phyloP scores from a whole-genome alignment of 2,888 invertebrate species.

The Zonitis immaculata region DNA sequence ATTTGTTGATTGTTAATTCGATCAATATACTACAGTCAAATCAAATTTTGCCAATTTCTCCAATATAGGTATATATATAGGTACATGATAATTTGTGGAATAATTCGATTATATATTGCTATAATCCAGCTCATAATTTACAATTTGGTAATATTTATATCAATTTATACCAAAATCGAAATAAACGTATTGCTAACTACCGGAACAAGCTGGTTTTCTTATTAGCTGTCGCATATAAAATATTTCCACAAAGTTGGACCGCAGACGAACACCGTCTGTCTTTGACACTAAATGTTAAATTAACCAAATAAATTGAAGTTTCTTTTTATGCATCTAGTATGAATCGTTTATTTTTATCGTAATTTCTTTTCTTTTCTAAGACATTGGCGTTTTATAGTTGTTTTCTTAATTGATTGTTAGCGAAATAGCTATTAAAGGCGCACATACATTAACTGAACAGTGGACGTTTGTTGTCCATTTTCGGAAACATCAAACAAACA shows the following conservation, averaged over 20 bases:
- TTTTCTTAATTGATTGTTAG: neutral
- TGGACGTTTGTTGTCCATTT: no score
- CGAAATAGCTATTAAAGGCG: neutral
- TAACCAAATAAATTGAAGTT: slow-evolving; percentile 44
- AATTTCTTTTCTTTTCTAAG: neutral
- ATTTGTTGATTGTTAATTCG: no score
- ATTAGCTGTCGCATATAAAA: slow-evolving; percentile 39
- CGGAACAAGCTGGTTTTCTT: slow-evolving; percentile 30
- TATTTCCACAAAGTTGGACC: slow-evolving; percentile 40
- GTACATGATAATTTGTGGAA: no score
- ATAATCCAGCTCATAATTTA: neutral
- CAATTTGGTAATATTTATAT: slow-evolving; percentile 8
- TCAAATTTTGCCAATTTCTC: no score
- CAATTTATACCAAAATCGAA: slow-evolving; percentile 31
- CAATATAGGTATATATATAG: no score
- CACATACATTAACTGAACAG: no score
- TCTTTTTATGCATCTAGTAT: slow-evolving; percentile 42
- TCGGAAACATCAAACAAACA: no score
- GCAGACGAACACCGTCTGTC: slow-evolving; percentile 40
- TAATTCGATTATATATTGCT: neutral
- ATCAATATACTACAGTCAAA: no score
- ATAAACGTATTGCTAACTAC: slow-evolving; percentile 31
- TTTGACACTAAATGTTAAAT: slow-evolving; percentile 45
- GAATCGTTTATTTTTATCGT: slow-evolving; percentile 28
- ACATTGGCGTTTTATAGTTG: neutral